These are phyloP conservation scores for Polia nebulosa DNA, from an alignment of 2,888 invertebrate species.

Conservation along the genomic window DNA sequence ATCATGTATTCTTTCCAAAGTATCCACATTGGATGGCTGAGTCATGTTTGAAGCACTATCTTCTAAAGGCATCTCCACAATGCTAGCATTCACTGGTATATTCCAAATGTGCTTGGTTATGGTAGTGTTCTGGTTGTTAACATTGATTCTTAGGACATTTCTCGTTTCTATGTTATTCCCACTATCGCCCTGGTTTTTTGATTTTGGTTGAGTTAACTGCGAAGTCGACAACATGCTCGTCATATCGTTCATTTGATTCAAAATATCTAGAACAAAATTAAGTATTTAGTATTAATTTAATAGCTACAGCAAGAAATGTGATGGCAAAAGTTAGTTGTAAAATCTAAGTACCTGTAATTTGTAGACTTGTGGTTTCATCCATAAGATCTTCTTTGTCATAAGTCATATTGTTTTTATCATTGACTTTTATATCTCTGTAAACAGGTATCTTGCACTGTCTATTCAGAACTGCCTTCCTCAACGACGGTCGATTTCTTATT, in stretches of 20 bases:
- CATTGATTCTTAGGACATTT: conserved; percentile 70
- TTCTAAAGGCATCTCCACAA: conserved; percentile 67
- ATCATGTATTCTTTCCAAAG: conserved; percentile 86
- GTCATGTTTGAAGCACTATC: conserved; percentile 71
- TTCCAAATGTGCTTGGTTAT: conserved; percentile 77
- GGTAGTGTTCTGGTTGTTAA: conserved; percentile 72
- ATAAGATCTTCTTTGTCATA: conserved; percentile 71
- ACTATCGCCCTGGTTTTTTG: conserved; percentile 35
- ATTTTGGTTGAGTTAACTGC: conserved; percentile 53
- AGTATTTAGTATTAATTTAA: neutral
- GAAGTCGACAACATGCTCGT: conserved; percentile 73
- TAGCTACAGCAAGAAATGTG: neutral
- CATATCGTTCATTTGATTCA: conserved; percentile 84
- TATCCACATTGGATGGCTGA: conserved; percentile 81
- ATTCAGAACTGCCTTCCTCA: conserved; percentile 81
- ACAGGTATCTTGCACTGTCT: conserved; percentile 69
- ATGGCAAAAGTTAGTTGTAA: neutral
- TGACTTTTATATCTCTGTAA: conserved; percentile 56
- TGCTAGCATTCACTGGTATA: conserved; percentile 73
- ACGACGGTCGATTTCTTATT: conserved; percentile 77
- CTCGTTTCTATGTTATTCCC: conserved; percentile 43
- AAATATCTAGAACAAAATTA: conserved; percentile 77
- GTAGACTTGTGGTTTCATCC: conserved; percentile 81
- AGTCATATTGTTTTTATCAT: conserved; percentile 45
- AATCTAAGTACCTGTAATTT: conserved; percentile 81